Conservation (phyloP, 2,888 invertebrate genomes). For the Desoria tigrina region DNA sequence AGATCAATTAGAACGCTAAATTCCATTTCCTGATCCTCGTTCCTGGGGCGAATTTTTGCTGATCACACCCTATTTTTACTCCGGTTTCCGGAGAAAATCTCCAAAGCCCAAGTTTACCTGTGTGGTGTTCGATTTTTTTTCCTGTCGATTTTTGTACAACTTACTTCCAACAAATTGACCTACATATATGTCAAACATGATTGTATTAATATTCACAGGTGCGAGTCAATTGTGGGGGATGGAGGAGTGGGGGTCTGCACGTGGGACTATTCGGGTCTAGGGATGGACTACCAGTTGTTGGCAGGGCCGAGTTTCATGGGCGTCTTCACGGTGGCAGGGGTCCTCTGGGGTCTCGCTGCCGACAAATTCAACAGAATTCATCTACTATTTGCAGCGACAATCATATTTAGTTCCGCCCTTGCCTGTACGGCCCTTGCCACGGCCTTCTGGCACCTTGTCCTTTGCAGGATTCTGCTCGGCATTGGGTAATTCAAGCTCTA, state of each 20-base stretch:
- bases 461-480: slow-evolving; percentile 83
- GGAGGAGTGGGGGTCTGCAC: slow-evolving; percentile 65
- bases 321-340: slow-evolving; percentile 84
- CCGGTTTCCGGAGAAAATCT: too few species aligned
- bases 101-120: too few species aligned
- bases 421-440: slow-evolving; percentile 80
- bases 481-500: slow-evolving; percentile 65
- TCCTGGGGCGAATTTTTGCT: too few species aligned
- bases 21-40: too few species aligned
- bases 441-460: slow-evolving; percentile 85
- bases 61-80: too few species aligned
- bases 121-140: too few species aligned
- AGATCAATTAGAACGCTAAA: too few species aligned
- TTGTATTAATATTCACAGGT: too few species aligned
- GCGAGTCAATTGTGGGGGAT: too few species aligned
- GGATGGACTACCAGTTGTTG: slow-evolving; percentile 85
- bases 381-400: slow-evolving; percentile 73
- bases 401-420: slow-evolving; percentile 79
- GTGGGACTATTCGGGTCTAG: slow-evolving; percentile 90
- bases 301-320: slow-evolving; percentile 92
- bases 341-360: slow-evolving; percentile 78
- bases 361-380: slow-evolving; percentile 69
- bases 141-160: too few species aligned
- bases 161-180: too few species aligned
- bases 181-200: too few species aligned